Evolutionary conservation across 2,888 invertebrate genomes (phyloP).

Genomic region (Dexiosoma caninum): DNA sequence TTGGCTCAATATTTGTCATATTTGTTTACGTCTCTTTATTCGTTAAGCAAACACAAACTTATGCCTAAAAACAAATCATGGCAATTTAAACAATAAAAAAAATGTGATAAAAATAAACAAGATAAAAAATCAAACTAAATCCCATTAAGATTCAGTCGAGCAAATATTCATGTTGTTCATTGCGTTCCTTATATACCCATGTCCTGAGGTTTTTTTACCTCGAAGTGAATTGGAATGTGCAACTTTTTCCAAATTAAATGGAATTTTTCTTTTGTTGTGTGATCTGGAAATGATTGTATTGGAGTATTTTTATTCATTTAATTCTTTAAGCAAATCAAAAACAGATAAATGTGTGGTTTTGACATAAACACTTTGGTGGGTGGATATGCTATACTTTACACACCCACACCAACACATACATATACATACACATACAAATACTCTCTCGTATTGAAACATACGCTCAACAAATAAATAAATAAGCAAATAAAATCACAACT

Average conservation of each 20-base stretch:
- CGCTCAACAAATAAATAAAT: conserved; percentile 29
- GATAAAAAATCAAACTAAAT: conserved; percentile 60
- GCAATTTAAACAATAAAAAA: conserved; percentile 32
- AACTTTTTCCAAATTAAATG: conserved; percentile 27
- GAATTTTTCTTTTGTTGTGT: conserved; percentile 28
- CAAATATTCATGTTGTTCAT: conserved; percentile 56
- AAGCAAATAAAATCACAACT: conserved; percentile 39
- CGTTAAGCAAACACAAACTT: background rate
- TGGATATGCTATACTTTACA: conserved; percentile 26
- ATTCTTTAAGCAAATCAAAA: conserved; percentile 77
- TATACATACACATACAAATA: conserved; percentile 5
- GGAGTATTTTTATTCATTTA: conserved; percentile 46
- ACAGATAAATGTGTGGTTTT: conserved; percentile 77
- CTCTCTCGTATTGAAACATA: too few relatives aligned
- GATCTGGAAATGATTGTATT: conserved; percentile 5
- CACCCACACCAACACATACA: background rate
- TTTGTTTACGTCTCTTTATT: background rate
- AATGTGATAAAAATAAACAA: conserved; percentile 20
- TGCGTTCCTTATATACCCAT: conserved; percentile 1
- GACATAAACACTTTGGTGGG: conserved; percentile 69
- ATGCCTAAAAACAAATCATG: conserved; percentile 4
- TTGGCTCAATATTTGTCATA: background rate
- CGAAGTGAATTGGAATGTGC: conserved; percentile 21
- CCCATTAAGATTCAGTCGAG: conserved; percentile 59
- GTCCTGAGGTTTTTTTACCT: background rate